phyloP scores from a whole-genome alignment of 2,888 invertebrate genomes.

The Chrysopilus asiliformis region DNA sequence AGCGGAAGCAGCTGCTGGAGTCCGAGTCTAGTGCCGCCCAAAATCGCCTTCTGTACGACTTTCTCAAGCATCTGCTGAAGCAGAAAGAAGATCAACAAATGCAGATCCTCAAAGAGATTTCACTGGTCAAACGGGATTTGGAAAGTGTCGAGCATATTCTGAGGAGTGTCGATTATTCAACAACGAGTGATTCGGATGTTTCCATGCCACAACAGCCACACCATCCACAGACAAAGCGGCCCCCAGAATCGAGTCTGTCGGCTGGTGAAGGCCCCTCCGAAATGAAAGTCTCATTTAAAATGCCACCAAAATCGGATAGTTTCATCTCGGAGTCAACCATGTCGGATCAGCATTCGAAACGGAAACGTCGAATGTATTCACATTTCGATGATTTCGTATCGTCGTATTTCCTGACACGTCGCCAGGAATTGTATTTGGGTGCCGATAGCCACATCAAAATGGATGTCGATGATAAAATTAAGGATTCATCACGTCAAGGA shows the following conservation, averaged over 20 bases:
- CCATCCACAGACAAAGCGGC: not conserved
- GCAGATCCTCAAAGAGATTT: conserved; percentile 55
- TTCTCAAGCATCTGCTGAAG: conserved; percentile 59
- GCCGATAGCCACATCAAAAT: conserved; percentile 18
- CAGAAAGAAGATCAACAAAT: conserved; percentile 55
- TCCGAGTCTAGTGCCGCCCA: conserved; percentile 69
- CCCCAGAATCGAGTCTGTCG: not conserved
- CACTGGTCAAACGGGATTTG: conserved; percentile 61
- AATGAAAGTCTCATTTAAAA: conserved; percentile 2
- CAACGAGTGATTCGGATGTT: not conserved
- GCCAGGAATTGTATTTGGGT: conserved; percentile 56
- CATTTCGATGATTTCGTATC: conserved; percentile 84
- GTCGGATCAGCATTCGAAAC: too few relatives aligned
- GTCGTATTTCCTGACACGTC: conserved; percentile 68
- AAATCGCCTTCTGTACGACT: conserved; percentile 69
- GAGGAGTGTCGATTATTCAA: conserved; percentile 18
- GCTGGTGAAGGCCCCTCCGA: not conserved
- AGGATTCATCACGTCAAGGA: conserved; percentile 27
- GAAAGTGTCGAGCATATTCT: conserved; percentile 55
- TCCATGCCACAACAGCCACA: not conserved
- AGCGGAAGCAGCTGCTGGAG: conserved; percentile 65
- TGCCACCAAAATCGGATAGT: conserved; percentile 9
- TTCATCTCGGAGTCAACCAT: too few relatives aligned
- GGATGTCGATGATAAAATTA: conserved; percentile 8
- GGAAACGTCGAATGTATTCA: conserved; percentile 14